Evolutionary conservation across 2,888 invertebrate species (phyloP), one percentile per base, ranked within the genome.

Genomic region (Tachina grossa): DNA sequence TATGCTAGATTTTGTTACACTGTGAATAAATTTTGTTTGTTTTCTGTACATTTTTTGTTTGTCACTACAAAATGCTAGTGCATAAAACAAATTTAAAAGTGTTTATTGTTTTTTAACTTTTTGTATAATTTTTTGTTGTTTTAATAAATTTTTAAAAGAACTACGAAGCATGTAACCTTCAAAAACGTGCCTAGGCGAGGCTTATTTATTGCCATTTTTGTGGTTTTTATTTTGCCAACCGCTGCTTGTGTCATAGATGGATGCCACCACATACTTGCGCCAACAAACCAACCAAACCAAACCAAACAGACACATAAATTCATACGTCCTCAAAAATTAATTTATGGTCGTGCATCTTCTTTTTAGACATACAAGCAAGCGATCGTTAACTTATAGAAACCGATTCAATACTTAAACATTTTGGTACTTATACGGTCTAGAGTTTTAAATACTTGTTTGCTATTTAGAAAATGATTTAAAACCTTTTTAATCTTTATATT

Each of bases 131-230:
- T 69, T 43, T 74, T 74, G 16, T 43, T 80, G 41, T 80, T 80
- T 65, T 10, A 66, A 71, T 57, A 45, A 14, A 43, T 68, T 69
- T 82, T 76, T 19, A 45, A 45, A 68, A 77, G 75, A 79, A 79
- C 55, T 71, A 61, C 83, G 49, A 51, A 79, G 87, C 88, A 87
- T 88, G 87, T 88, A 86, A 88, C 88, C 88, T 88, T 88, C 88
- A 88, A 88, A 88, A 87, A 87, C 88, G 88, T 88, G 88, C 88
- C 76, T 88, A 85, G 88, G 88, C 85, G 88, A 87, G 87, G 88
- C 87, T 72, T 22, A 78, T 85, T 82, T 81, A 78, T 86, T 84
- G 83, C 85, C 76, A 79, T 53, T 82, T 78, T 85, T 49, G 71
- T 59, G 11, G 14, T 59, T 14, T 16, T 72, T 19, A 57, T 14